A percentile compares a stretch with the other conserved stretches of the same genome.
phyloP scores from a whole-genome alignment of 2,888 invertebrate genomes.

The Trilocha varians region DNA sequence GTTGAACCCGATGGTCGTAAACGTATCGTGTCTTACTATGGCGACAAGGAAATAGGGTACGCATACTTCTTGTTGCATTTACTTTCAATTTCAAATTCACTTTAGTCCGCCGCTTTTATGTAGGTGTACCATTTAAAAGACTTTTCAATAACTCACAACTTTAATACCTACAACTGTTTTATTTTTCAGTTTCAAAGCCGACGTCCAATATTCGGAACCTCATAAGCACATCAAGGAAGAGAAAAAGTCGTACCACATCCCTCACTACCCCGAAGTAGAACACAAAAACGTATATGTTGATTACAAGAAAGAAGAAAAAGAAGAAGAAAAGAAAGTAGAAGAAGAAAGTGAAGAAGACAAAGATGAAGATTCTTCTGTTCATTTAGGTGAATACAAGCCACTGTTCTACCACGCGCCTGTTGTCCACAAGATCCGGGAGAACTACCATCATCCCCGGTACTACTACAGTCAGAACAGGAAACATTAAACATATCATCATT shows the following conservation, averaged over 20 bases:
- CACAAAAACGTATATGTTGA: neutral
- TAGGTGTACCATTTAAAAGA: too few relatives aligned
- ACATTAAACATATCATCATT: conserved; percentile 2
- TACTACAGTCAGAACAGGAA: conserved; percentile 12
- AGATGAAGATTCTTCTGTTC: conserved; percentile 2
- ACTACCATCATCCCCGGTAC: conserved; percentile 15
- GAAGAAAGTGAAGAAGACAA: conserved; percentile 4
- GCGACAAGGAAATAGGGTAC: conserved; percentile 69
- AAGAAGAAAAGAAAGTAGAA: conserved; percentile 3
- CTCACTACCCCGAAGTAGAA: conserved; percentile 4
- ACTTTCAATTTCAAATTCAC: too few relatives aligned
- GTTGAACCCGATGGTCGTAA: conserved; percentile 67
- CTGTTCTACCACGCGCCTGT: conserved; percentile 1
- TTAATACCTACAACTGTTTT: too few relatives aligned
- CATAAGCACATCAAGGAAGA: conserved; percentile 17
- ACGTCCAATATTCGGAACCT: conserved; percentile 24
- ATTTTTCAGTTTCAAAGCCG: conserved; percentile 26
- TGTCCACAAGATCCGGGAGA: conserved; percentile 10
- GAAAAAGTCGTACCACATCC: conserved; percentile 3
- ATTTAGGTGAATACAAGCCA: conserved; percentile 2
- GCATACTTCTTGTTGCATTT: neutral
- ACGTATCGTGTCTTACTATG: conserved; percentile 63
- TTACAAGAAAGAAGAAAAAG: neutral
- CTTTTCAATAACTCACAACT: too few relatives aligned
- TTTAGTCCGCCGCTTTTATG: neutral